Conservation (phyloP, 2,113 vertebrate genomes). For the Petromus typicus region DNA sequence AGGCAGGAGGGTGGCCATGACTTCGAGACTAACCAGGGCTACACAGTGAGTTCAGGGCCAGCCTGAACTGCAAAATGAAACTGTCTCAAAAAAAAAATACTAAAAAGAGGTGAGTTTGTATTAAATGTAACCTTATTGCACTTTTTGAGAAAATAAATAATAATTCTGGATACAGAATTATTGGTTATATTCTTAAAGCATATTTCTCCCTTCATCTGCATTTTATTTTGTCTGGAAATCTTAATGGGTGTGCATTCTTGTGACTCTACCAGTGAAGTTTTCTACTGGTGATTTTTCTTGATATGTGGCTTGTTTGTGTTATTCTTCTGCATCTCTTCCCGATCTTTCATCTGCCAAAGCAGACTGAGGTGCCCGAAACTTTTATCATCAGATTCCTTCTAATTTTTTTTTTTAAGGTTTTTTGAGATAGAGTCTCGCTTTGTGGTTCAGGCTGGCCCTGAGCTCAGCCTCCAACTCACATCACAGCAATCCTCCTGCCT, state of each 20-base stretch:
- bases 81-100: too few relatives aligned
- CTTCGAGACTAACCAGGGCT: too few relatives aligned
- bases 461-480: too few relatives aligned
- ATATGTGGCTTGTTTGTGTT: background rate
- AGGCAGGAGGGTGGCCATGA: too few relatives aligned
- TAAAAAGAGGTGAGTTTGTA: background rate
- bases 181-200: background rate
- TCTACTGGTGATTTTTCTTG: background rate
- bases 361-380: background rate
- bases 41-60: too few relatives aligned
- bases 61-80: too few relatives aligned
- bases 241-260: background rate
- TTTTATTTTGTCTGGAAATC: conserved; percentile 29
- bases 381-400: background rate
- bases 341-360: background rate
- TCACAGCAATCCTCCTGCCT: too few relatives aligned
- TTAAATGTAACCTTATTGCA: background rate
- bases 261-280: background rate
- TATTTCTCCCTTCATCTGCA: background rate
- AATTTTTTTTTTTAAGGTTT: too few relatives aligned
- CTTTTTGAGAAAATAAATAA: conserved; percentile 14
- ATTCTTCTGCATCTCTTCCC: background rate
- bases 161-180: background rate
- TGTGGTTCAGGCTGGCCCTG: too few relatives aligned
- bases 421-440: too few relatives aligned